Percentiles rank a stretch among this genome's conserved stretches.
These are phyloP conservation scores for Danionella dracula DNA, from an alignment of 2,797 vertebrate genomes.

Conservation along the genomic window DNA sequence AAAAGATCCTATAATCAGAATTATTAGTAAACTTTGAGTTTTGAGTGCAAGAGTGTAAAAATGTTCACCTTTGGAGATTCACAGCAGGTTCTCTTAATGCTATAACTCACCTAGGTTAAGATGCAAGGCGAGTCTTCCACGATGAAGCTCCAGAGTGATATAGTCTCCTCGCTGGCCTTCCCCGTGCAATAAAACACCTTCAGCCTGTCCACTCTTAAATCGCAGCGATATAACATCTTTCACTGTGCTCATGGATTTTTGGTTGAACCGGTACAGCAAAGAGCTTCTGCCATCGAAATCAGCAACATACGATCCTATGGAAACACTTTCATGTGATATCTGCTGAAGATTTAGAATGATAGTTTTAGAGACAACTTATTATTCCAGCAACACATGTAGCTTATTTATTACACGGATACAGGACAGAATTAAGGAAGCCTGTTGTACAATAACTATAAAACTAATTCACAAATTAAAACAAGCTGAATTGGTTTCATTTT, in stretches of 20 bases:
- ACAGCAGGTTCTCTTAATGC: not conserved
- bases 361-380: too few species aligned
- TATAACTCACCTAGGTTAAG: conserved; percentile 81
- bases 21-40: too few species aligned
- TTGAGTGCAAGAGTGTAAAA: too few species aligned
- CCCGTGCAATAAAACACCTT: conserved; percentile 91
- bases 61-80: too few species aligned
- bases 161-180: conserved; percentile 93
- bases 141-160: conserved; percentile 89
- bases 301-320: conserved; percentile 81
- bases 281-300: conserved; percentile 94
- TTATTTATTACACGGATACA: too few species aligned
- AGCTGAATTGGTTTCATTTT: too few species aligned
- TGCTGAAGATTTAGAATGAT: too few species aligned
- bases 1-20: too few species aligned
- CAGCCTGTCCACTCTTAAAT: conserved; percentile 89
- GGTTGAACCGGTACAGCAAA: conserved; percentile 93
- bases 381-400: too few species aligned
- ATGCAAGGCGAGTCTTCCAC: conserved; percentile 81
- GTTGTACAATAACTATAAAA: too few species aligned
- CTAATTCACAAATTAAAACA: too few species aligned
- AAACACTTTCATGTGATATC: not conserved
- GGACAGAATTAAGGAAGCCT: too few species aligned
- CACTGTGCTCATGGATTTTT: conserved; percentile 94
- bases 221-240: conserved; percentile 94